Evolutionary conservation across 1,140 invertebrate genomes (phyloP), one percentile per base, ranked within the genome.

Genomic region (Drosophila watanabei): DNA sequence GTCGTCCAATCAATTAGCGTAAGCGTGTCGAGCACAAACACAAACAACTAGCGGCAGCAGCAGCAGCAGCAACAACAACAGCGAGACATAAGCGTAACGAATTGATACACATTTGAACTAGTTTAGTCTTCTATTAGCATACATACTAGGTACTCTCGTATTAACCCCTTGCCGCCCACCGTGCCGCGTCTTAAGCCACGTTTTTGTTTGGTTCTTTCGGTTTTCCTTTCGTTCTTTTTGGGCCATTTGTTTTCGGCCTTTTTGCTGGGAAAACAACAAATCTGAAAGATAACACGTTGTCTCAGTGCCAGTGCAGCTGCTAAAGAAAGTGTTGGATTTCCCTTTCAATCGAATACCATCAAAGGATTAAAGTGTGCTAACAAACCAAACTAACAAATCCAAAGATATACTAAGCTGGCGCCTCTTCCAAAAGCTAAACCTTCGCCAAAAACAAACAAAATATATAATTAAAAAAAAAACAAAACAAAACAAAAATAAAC

Each of bases 161-260:
- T 77, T 81, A 75, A 81, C 85, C 85, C 80, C 75, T 84, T 88
- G 84, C 78, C 81, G 85, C 81, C 86, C 85, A 75, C 57, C 71
- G 70, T 61, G 70, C 32, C 68, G 54, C 37, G 54, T 6, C 35
- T 39, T 57, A 28, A 37, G 54, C 35, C 54, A 63, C 69, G 41
- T 57, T 33, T 59, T 32, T 66, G 20, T 75, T 76, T 33, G 14
- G 60, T 56, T 39, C 54, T 65, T 54, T n/a, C n/a, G n/a, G n/a
- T n/a, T n/a, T n/a, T n/a, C n/a, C n/a, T n/a, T n/a, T 75, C 4
- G 16, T 35, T 69, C 28, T 35, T 28, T 54, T 46, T 33, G 51
- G 64, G 63, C 63, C 33, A 46, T n/a, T 62, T 71, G 46, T 72
- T 72, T 39, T 76, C 62, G 80, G 82, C 83, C 80, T 45, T 62